Evolutionary conservation across 1,140 invertebrate genomes (phyloP), one percentile per base, ranked within the genome.

Genomic region (Lerema accius): DNA sequence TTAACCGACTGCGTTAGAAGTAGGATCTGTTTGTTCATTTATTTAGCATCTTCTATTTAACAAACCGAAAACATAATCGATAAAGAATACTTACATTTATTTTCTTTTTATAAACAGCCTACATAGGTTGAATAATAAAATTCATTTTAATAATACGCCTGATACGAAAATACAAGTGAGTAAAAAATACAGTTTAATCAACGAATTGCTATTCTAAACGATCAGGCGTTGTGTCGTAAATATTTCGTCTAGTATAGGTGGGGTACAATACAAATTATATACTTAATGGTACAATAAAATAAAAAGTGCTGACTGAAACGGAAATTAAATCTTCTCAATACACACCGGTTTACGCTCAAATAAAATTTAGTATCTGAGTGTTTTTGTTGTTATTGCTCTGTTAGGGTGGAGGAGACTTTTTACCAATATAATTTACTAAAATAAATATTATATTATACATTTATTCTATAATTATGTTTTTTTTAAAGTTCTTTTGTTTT

Each of bases 241-340:
- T 70, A 56, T 60, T 49, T 40, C 17, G 32, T 26, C 32, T 7
- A 56, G 50, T 53, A 65, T 35, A 65, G 51, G 49, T 62, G 43
- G 58, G 39, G 62, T 66, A 65, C 76, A 76, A 74, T 66, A 69
- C 68, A 59, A 78, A 71, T 84, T 76, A 86, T 76, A 77, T 75
- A 69, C 73, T 83, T 87, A 85, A 85, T 84, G 80, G 56, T 60
- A 48, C 68, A 77, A 76, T 87, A 84, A 87, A 87, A 85, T 87
- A 80, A 84, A 82, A 87, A 83, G 78, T 76, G 84, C 81, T 82
- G 83, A 86, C 80, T 77, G 76, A 77, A 79, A 73, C 71, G 80
- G 71, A 77, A 87, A 85, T 87, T 86, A 84, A 86, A 86, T 84
- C 73, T 83, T 76, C 74, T 69, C 63, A 76, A 87, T 81, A 81